A percentile compares a stretch with the other conserved stretches of the same genome.
phyloP scores from a whole-genome alignment of 2,888 invertebrate species.

The Cartodere bifasciata region DNA sequence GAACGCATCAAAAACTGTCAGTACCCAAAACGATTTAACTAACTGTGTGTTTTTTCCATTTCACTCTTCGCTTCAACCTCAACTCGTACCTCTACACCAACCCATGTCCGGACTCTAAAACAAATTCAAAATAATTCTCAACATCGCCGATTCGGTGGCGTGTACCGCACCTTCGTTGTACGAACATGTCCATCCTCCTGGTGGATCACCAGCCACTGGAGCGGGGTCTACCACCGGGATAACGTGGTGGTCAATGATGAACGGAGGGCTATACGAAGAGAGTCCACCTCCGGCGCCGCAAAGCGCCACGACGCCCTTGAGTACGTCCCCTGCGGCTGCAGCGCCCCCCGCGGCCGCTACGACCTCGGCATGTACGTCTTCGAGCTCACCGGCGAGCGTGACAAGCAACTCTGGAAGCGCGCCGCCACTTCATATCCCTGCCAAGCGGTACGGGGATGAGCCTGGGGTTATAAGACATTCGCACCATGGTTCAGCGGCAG shows the following conservation, averaged over 20 bases:
- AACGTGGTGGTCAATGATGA: conserved; percentile 78
- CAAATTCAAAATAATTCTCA: conserved; percentile 47
- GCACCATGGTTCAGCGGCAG: conserved; percentile 46
- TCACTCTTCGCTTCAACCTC: conserved; percentile 18
- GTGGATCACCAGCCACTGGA: conserved; percentile 66
- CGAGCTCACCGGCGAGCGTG: conserved; percentile 46
- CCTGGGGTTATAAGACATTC: conserved; percentile 67
- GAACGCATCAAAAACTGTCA: too few relatives aligned
- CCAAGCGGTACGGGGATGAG: conserved; percentile 56
- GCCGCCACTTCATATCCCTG: conserved; percentile 79
- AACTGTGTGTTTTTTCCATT: conserved; percentile 12
- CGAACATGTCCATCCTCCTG: conserved; percentile 63
- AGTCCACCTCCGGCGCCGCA: conserved; percentile 45
- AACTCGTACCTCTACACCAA: conserved; percentile 17
- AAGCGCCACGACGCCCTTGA: conserved; percentile 38
- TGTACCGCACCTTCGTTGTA: conserved; percentile 66
- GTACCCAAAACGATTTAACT: too few relatives aligned
- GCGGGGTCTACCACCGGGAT: conserved; percentile 74
- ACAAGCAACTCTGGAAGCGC: conserved; percentile 55
- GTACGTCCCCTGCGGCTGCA: conserved; percentile 35
- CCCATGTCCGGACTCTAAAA: too few relatives aligned
- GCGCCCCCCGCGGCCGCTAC: conserved; percentile 46
- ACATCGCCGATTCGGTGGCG: conserved; percentile 64
- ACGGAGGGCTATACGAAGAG: conserved; percentile 69
- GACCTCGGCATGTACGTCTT: conserved; percentile 54